Base-by-base conservation (phyloP, 2,113 vertebrate species). In the Stomatorhinus ivindoensis region DNA sequence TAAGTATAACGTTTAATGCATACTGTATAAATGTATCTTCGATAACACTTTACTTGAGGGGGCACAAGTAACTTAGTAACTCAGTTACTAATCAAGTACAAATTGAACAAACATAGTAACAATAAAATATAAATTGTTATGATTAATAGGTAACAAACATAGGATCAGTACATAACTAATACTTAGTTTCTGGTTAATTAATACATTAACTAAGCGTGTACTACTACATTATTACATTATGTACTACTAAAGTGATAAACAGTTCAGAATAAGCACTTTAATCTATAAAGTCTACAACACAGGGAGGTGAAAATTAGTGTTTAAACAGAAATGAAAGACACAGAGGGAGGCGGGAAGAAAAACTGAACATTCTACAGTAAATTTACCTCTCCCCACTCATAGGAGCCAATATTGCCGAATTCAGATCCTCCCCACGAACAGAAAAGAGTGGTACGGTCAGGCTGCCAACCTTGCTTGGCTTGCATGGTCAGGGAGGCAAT, bases 331-430 rank as follows among this genome's bases (percentile, higher is more conserved):
- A 42, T 69, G 85, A 90, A 44, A 31, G 31, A 84, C 69, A 84
- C 24, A 90, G 48, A 88, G 2, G 50, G 27, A 89, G 48, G 58
- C 35, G 88, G 24, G 21, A 84, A 89, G 44, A 55, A 55, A 51
- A 2, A 73, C 19, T 31, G 65, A 86, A 53, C 15, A 89, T 44
- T 61, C 51, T 65, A n/a, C n/a, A n/a, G n/a, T n/a, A 85, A 86
- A 87, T 55, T 95, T 96, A 99, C 98, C 98, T 99, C 97, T 88
- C 97, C 97, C 97, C 98, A 99, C 93, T 99, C 97, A 50, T 96
- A 97, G 84, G 98, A 98, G 89, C 98, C 98, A 11, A 99, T 93
- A 90, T 97, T 98, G 17, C 98, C 98, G 85, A 97, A 93, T 0
- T 94, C 92, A 0, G 97, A 96, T 89, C 97, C 98, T 91, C 97